Evolutionary conservation across 2,888 invertebrate genomes (phyloP), one percentile per base, ranked within the genome.

Genomic region (Helleia helle): DNA sequence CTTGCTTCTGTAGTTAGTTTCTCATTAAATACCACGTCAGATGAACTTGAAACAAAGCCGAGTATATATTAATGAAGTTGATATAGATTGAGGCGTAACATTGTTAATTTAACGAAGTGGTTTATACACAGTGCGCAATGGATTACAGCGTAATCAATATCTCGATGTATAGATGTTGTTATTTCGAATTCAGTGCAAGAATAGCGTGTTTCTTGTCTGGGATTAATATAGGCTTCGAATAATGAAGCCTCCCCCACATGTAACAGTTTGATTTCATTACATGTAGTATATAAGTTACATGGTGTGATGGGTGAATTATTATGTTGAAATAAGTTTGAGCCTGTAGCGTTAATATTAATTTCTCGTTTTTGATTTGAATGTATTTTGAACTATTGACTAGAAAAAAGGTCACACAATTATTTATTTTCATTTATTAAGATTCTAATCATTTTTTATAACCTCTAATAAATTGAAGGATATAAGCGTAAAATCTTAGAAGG

Each of bases 1-100:
- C 63, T 65, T 59, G 54, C 56, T 58, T n/a, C n/a, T n/a, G 65
- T 69, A 69, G 73, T 79, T 73, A 75, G 69, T 73, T 70, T 69
- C 72, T 63, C 72, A 69, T 72, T 71, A 73, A 47, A 50, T 14
- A 44, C 37, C 39, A 34, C 39, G 38, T 44, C 18, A 5, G 3
- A 45, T 26, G 17, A 37, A 41, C 39, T 29, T 37, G 38, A 64
- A 59, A 59, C 37, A 24, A 30, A 38, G 22, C 25, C n/a, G 6
- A 26, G 6, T 30, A 18, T 12, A 14, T 29, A 17, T 3, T 29
- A 12, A 6, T 9, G 36, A 11, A 8, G 31, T 36, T 3, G 18
- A 6, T 39, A 5, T 47, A 44, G 47, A 44, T 44, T 34, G 42
- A 38, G 22, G 22, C 5, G 8, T 22, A 22, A n/a, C n/a, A n/a